Percentiles rank a stretch among this genome's conserved stretches.
phyloP scores from a whole-genome alignment of 2,888 invertebrate species.

The Malacosoma neustria region DNA sequence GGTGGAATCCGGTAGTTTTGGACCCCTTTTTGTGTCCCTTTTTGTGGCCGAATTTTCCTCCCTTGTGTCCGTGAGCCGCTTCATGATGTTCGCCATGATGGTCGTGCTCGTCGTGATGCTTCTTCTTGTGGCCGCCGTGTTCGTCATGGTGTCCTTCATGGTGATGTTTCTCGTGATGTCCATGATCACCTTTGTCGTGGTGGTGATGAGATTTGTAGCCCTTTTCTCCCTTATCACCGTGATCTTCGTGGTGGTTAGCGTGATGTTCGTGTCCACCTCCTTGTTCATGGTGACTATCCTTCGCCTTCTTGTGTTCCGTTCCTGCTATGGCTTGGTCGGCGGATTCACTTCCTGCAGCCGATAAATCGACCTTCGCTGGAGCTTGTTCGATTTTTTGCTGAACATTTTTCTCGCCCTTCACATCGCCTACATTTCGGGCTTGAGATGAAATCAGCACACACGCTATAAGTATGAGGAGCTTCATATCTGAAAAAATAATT shows the following conservation, averaged over 20 bases:
- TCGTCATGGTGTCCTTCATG: slow-evolving; percentile 85
- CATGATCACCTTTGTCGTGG: slow-evolving; percentile 86
- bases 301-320: slow-evolving; percentile 60
- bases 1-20: slow-evolving; percentile 88
- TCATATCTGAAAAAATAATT: slow-evolving; percentile 36
- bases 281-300: slow-evolving; percentile 72
- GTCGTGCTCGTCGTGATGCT: slow-evolving; percentile 84
- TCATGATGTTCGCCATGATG: slow-evolving; percentile 86
- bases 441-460: slow-evolving; percentile 34
- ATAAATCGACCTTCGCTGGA: slow-evolving; percentile 21
- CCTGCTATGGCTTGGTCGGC: slow-evolving; percentile 65
- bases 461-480: slow-evolving; percentile 39
- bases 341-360: slow-evolving; percentile 17
- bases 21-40: slow-evolving; percentile 91
- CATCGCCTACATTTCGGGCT: slow-evolving; percentile 41
- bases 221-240: slow-evolving; percentile 86
- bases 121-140: slow-evolving; percentile 86
- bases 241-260: slow-evolving; percentile 78
- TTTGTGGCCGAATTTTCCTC: slow-evolving; percentile 86
- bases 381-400: slow-evolving; percentile 20
- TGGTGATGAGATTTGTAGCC: slow-evolving; percentile 85
- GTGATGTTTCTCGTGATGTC: slow-evolving; percentile 85
- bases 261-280: slow-evolving; percentile 83
- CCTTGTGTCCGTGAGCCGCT: slow-evolving; percentile 84
- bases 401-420: slow-evolving; percentile 31